Evolutionary conservation across 2,888 invertebrate genomes (phyloP).

Genomic region (Drosophila rubida): DNA sequence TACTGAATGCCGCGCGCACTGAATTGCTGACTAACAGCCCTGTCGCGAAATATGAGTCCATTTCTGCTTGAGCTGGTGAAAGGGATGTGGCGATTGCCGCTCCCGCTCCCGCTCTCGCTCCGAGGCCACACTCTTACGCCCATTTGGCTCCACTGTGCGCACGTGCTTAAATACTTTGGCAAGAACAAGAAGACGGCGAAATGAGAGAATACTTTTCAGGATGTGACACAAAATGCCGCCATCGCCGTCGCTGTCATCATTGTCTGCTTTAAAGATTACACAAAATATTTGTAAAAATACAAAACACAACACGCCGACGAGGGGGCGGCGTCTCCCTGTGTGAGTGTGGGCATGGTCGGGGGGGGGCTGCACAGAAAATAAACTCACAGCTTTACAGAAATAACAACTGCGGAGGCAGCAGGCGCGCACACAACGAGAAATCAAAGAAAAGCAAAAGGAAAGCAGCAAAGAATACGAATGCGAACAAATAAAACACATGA

Average conservation of each 20-base stretch:
- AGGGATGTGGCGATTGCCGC: slow-evolving; percentile 36
- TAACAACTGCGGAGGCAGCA: slow-evolving; percentile 76
- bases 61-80: slow-evolving; percentile 52
- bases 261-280: slow-evolving; percentile 82
- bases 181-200: slow-evolving; percentile 34
- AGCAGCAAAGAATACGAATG: slow-evolving; percentile 42
- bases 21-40: slow-evolving; percentile 80
- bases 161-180: slow-evolving; percentile 78
- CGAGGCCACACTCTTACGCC: background rate
- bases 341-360: background rate
- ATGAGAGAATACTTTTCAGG: slow-evolving; percentile 67
- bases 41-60: slow-evolving; percentile 80
- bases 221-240: slow-evolving; percentile 81
- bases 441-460: slow-evolving; percentile 46
- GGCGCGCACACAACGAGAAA: slow-evolving; percentile 49
- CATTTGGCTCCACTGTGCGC: slow-evolving; percentile 70
- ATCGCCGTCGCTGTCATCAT: slow-evolving; percentile 80
- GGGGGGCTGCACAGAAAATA: slow-evolving; percentile 48
- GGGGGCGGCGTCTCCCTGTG: slow-evolving; percentile 7
- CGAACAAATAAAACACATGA: slow-evolving; percentile 48
- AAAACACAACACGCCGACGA: slow-evolving; percentile 64
- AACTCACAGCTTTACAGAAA: slow-evolving; percentile 78
- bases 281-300: slow-evolving; percentile 78
- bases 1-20: slow-evolving; percentile 57
- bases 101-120: too few species aligned